Evolutionary conservation across 2,888 invertebrate species (phyloP), one percentile per base, ranked within the genome.

Genomic region (Therioaphis trifolii): DNA sequence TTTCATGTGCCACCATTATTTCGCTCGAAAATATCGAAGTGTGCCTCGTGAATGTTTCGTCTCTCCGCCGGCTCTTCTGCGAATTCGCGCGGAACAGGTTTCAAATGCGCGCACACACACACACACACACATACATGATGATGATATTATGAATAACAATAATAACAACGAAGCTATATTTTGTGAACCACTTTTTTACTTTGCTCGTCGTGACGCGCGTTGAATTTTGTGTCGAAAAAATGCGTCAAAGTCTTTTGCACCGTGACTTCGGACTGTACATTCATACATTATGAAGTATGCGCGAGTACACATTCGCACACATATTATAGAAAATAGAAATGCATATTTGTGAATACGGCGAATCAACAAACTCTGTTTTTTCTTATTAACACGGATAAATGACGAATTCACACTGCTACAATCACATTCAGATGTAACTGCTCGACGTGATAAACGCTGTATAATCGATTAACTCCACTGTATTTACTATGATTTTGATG

Each of bases 51-150:
- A 72, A 72, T 14, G 29, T 52, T 52, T 52, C 35, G 29, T 72
- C 29, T 52, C 49, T 72, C 35, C 29, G 21, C 14, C 52, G 35
- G 29, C n/a, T 5, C n/a, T 52, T 72, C 72, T 27, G 12, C 72
- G 49, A 52, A 52, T 71, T 71, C 18, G 27, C 27, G 21, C 72
- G 14, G 27, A 72, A 72, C 72, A 49, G 52, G 72, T 72, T 71
- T 46, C 3, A 3, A 35, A 3, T 7, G 7, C 27, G 15, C 15
- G 15, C 12, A 66, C 29, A 35, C 29, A 35, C 14, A 21, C 35
- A 1, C 35, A 29, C 15, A 18, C 40, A 43, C 40, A 21, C n/a
- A 43, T 40, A 3, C 24, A 58, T 58, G 4, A 21, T 3, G 1
- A 7, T 63, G 58, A 24, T 58, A 21, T 12, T 58, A 55, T n/a